phyloP scores from a whole-genome alignment of 2,797 vertebrate species.

The Hyperoplus lanceolatus region DNA sequence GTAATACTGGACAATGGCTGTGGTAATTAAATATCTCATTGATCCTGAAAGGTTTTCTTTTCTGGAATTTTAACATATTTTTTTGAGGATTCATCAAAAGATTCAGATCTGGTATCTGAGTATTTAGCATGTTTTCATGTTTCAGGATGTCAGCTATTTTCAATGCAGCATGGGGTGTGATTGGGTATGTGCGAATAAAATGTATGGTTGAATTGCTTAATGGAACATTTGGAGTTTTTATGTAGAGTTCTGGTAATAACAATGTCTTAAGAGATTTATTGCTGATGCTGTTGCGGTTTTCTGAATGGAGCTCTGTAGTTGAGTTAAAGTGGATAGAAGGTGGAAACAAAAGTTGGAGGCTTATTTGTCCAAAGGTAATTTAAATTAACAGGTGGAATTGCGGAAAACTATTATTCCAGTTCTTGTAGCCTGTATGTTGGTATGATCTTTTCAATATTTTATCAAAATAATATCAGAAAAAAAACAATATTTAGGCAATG shows the following conservation, averaged over 20 bases:
- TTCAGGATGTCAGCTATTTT: background rate
- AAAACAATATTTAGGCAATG: background rate
- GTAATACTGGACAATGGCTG: background rate
- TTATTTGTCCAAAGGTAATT: background rate
- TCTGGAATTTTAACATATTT: background rate
- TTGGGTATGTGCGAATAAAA: background rate
- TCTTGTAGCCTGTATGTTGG: background rate
- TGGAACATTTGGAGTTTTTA: constrained; percentile 1
- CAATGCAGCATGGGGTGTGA: background rate
- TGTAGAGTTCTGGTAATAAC: background rate
- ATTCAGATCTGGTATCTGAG: background rate
- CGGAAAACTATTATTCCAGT: background rate
- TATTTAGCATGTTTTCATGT: background rate
- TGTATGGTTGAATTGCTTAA: background rate
- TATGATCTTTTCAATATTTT: background rate
- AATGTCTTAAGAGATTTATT: constrained; percentile 7
- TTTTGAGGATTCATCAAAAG: background rate
- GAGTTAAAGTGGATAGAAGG: background rate
- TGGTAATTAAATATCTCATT: background rate
- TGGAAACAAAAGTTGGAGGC: background rate
- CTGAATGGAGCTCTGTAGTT: background rate
- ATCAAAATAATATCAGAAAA: constrained; percentile 1
- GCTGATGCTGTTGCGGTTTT: constrained; percentile 10
- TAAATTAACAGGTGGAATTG: background rate
- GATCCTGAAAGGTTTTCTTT: background rate